phyloP scores from a whole-genome alignment of 2,888 invertebrate genomes.

The Drosophila dives region DNA sequence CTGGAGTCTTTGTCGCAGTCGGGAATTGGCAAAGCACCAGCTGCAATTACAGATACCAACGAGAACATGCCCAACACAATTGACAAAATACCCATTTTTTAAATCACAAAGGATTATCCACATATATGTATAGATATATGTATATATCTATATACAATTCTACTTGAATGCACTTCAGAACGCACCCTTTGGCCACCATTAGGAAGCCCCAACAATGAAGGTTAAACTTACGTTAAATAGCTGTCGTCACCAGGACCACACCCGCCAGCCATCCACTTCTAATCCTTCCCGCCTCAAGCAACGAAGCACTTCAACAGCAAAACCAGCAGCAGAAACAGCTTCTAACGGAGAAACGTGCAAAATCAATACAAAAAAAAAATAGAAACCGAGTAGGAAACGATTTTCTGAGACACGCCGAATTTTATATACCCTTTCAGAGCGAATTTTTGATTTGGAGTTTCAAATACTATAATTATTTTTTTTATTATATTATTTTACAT shows the following conservation, averaged over 20 bases:
- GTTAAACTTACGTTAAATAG: conserved; percentile 75
- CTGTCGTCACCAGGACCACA: conserved; percentile 48
- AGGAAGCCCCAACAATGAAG: conserved; percentile 76
- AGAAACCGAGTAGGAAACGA: not conserved
- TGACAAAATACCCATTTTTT: conserved; percentile 52
- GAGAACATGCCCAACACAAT: conserved; percentile 44
- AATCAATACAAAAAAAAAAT: conserved; percentile 47
- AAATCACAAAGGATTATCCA: conserved; percentile 60
- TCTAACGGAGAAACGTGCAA: conserved; percentile 37
- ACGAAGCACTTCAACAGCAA: conserved; percentile 68
- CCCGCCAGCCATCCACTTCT: conserved; percentile 41
- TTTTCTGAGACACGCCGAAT: not conserved
- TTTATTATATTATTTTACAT: not conserved
- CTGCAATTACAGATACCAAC: conserved; percentile 48
- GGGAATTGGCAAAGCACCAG: conserved; percentile 54
- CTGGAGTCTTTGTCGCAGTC: conserved; percentile 63
- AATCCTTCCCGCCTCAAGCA: conserved; percentile 47
- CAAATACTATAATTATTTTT: not conserved
- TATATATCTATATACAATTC: conserved; percentile 30
- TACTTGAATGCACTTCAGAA: conserved; percentile 50
- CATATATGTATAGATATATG: conserved; percentile 14
- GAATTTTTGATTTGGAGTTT: not conserved
- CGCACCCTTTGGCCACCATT: conserved; percentile 46
- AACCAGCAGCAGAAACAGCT: conserved; percentile 10
- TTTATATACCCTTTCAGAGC: not conserved